Evolutionary conservation across 1,140 invertebrate genomes (phyloP).

Genomic region (Hylaeus volcanicus): DNA sequence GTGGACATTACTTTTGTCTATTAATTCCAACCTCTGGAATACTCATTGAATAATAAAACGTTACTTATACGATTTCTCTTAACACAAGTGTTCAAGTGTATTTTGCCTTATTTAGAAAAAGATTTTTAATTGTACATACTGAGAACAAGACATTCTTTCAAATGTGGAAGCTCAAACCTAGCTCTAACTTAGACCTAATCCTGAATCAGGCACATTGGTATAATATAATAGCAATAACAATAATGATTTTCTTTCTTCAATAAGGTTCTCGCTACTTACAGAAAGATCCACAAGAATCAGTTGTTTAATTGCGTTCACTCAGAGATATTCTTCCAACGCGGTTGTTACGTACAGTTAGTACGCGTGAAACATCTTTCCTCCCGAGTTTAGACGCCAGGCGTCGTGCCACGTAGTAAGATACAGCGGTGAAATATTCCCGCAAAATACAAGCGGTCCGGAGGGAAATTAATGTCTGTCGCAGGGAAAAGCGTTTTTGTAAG

Average conservation of each 20-base stretch:
- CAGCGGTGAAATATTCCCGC: background rate
- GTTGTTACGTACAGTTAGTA: background rate
- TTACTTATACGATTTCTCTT: no score
- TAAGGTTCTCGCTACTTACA: background rate
- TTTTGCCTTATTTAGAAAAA: no score
- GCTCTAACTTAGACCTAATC: no score
- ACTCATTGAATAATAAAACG: no score
- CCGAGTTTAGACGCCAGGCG: background rate
- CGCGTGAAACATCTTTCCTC: background rate
- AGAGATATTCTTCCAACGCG: background rate
- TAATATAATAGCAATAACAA: no score
- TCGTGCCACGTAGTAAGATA: background rate
- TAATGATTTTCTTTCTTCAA: background rate
- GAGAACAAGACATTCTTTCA: no score
- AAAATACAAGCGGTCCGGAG: constrained; percentile 27
- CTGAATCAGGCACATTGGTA: no score
- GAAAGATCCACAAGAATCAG: background rate
- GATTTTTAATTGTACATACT: no score
- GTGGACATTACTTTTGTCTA: no score
- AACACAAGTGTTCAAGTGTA: no score
- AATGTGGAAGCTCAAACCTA: no score
- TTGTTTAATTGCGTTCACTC: background rate
- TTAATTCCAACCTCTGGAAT: no score
- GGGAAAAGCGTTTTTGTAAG: background rate
- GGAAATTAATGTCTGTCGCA: constrained; percentile 35